A percentile compares a stretch with the other conserved stretches of the same genome.
These are phyloP conservation scores for Vesta saturnalis DNA, from an alignment of 2,888 invertebrate genomes.

Conservation along the genomic window DNA sequence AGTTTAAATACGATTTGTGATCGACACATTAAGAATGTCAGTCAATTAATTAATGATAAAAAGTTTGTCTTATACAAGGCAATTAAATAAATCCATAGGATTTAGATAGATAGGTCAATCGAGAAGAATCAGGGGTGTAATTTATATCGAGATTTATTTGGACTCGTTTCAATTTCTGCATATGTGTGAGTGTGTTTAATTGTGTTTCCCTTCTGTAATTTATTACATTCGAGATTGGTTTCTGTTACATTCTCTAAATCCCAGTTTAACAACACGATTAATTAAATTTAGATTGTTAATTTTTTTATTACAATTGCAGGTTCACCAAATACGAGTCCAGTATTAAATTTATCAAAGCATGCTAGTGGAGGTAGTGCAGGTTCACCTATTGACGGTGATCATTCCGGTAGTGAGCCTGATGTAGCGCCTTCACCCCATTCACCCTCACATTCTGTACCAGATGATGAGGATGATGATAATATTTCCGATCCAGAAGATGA, in stretches of 20 bases:
- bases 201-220: constrained; percentile 58
- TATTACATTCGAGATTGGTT: constrained; percentile 58
- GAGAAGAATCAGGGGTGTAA: constrained; percentile 51
- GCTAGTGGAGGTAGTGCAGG: constrained; percentile 78
- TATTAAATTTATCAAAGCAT: constrained; percentile 90
- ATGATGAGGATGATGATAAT: constrained; percentile 88
- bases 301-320: constrained; percentile 64
- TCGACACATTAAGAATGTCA: too few species aligned
- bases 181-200: constrained; percentile 60
- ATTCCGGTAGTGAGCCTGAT: constrained; percentile 73
- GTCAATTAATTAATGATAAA: too few species aligned
- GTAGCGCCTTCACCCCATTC: constrained; percentile 68
- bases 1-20: too few species aligned
- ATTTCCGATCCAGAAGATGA: constrained; percentile 88
- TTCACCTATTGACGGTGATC: constrained; percentile 72
- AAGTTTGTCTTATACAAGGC: constrained; percentile 15
- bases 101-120: constrained; percentile 53
- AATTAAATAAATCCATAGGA: constrained; percentile 19
- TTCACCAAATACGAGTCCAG: constrained; percentile 90
- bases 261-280: constrained; percentile 61
- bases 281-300: constrained; percentile 55
- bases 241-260: constrained; percentile 56
- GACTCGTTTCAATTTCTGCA: constrained; percentile 59
- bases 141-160: constrained; percentile 57
- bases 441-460: constrained; percentile 72